A percentile compares a stretch with the other conserved stretches of the same genome.
phyloP scores from a whole-genome alignment of 2,113 vertebrate genomes.

The Crocuta crocuta region DNA sequence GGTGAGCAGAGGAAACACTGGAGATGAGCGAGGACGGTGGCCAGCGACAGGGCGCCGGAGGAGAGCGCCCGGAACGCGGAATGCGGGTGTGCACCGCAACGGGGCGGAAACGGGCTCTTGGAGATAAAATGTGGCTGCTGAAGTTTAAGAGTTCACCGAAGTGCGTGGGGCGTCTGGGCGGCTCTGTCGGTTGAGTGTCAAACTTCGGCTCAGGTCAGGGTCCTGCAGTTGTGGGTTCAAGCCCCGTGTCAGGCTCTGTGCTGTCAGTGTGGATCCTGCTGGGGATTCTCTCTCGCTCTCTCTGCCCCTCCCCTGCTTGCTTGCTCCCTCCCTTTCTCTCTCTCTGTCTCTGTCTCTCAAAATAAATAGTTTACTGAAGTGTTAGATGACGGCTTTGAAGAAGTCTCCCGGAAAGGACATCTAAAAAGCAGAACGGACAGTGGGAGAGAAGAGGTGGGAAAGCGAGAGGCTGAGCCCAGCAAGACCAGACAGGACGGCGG shows the following conservation, averaged over 20 bases:
- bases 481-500: not conserved
- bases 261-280: no score
- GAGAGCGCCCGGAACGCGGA: not conserved
- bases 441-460: not conserved
- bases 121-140: not conserved
- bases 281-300: no score
- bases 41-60: not conserved
- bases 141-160: not conserved
- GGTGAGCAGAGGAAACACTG: not conserved
- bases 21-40: not conserved
- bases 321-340: no score
- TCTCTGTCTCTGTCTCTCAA: no score
- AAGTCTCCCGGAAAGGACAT: not conserved
- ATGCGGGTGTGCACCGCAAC: fast-evolving
- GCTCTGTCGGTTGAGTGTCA: no score
- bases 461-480: not conserved
- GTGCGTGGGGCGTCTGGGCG: no score
- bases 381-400: not conserved
- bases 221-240: no score
- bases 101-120: not conserved
- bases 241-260: no score
- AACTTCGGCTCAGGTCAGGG: no score
- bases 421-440: not conserved
- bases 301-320: no score
- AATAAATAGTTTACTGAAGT: not conserved